Evolutionary conservation across 2,888 invertebrate species (phyloP).

Genomic region (Eueremaeus valkanovi): DNA sequence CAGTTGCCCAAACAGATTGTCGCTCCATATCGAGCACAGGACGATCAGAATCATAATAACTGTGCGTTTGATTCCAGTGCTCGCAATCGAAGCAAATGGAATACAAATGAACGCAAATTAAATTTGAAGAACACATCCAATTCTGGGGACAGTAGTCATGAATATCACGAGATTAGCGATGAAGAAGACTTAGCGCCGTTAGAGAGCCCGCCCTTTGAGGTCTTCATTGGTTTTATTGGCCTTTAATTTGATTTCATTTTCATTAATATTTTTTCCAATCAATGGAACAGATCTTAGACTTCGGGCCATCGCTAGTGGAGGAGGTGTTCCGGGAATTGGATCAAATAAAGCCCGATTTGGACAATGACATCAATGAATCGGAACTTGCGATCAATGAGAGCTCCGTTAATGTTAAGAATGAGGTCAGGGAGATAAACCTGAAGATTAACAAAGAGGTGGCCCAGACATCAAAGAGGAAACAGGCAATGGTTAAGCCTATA

Average conservation of each 20-base stretch:
- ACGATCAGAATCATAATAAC: neutral
- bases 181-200: constrained; percentile 60
- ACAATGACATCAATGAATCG: constrained; percentile 48
- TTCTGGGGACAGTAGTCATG: constrained; percentile 61
- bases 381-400: constrained; percentile 45
- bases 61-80: neutral
- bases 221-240: too few species aligned
- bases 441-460: constrained; percentile 44
- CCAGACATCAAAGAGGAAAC: constrained; percentile 54
- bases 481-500: constrained; percentile 74
- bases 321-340: constrained; percentile 70
- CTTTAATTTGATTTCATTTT: neutral
- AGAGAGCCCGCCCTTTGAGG: constrained; percentile 56
- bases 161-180: constrained; percentile 78
- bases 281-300: constrained; percentile 51
- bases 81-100: constrained; percentile 7
- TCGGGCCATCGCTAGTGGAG: constrained; percentile 81
- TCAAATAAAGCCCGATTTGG: constrained; percentile 46
- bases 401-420: constrained; percentile 64
- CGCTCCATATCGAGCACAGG: neutral
- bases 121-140: constrained; percentile 14
- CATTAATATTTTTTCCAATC: neutral
- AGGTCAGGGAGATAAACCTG: constrained; percentile 60
- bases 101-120: neutral
- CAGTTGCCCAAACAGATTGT: constrained; percentile 63